phyloP scores from a whole-genome alignment of 2,797 vertebrate species.

The Hydrolagus colliei region DNA sequence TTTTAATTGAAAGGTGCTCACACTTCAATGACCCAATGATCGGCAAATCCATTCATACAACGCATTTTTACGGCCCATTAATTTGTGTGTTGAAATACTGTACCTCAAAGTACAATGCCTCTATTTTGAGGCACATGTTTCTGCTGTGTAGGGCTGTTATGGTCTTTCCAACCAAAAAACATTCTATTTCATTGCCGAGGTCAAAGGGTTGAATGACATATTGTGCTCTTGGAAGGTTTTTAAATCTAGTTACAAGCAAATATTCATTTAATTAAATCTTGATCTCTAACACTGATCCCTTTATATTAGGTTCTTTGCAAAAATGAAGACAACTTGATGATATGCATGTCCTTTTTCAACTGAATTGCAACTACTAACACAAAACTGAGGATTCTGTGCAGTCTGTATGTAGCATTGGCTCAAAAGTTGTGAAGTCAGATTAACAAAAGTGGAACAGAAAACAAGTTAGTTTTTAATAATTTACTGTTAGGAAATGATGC shows the following conservation, averaged over 20 bases:
- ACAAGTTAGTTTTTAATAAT: not conserved
- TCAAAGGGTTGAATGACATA: not conserved
- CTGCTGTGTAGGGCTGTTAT: not conserved
- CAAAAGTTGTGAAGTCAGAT: not conserved
- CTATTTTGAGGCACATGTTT: not conserved
- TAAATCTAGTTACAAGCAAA: not conserved
- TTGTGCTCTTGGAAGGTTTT: not conserved
- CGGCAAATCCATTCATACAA: not conserved
- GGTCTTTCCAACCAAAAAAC: not conserved
- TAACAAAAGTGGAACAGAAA: not conserved
- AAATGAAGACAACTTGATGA: not conserved
- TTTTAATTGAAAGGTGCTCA: not conserved
- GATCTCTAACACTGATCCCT: not conserved
- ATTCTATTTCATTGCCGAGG: not conserved
- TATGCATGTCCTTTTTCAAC: not conserved
- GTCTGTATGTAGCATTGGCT: not conserved
- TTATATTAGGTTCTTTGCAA: not conserved
- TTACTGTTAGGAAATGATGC: not conserved
- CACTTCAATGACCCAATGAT: not conserved
- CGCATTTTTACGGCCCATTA: not conserved
- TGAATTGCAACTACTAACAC: not conserved
- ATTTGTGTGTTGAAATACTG: no score
- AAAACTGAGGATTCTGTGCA: not conserved
- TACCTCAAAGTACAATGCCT: no score
- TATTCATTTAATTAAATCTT: not conserved